Base-by-base conservation (phyloP, 2,797 vertebrate genomes). In the Columba guinea region DNA sequence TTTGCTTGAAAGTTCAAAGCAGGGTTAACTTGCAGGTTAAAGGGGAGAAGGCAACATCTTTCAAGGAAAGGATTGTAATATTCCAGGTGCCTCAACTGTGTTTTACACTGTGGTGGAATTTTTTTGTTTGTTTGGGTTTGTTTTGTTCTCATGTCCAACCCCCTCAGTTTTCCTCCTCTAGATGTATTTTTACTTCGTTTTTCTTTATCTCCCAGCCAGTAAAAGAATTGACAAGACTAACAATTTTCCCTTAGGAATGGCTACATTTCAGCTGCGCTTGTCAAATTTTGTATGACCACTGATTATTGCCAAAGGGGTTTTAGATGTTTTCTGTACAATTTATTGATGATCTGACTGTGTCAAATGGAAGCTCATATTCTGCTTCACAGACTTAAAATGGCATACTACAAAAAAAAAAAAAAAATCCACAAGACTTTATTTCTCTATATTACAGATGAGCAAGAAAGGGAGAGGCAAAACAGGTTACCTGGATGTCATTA, bases 201-300 rank as follows among this genome's bases (percentile, higher is more conserved):
- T 81, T 37, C 83, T 96, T 97, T 94, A 78, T 93, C 94, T 96
- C 46, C 46, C 63, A 96, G 82, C 65, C 85, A 95, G 64, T 76
- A 94, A 96, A 97, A 80, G 70, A 97, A 97, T 93, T 97, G 95
- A 96, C 6, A 10, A 96, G 71, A 91, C 84, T 84, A 93, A 95
- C 80, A 97, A 88, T 82, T 97, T 67, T 81, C 88, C 71, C 55
- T 91, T 32, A 94, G 93, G 89, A 39, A 89, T 52, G 44, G 74
- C 73, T 89, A 34, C 62, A 96, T 71, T 96, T 97, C 86, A 49
- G 71, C 90, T 95, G 77, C 80, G 90, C 83, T 97, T 96, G 86
- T 97, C 94, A 98, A 95, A 97, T 96, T 92, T 89, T 86, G 63
- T 95, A 69, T 79, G 89, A 91, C 94, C 95, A 84, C 90, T 94